Evolutionary conservation across 2,888 invertebrate genomes (phyloP), one percentile per base, ranked within the genome.

Genomic region (Parascotia fuliginaria): DNA sequence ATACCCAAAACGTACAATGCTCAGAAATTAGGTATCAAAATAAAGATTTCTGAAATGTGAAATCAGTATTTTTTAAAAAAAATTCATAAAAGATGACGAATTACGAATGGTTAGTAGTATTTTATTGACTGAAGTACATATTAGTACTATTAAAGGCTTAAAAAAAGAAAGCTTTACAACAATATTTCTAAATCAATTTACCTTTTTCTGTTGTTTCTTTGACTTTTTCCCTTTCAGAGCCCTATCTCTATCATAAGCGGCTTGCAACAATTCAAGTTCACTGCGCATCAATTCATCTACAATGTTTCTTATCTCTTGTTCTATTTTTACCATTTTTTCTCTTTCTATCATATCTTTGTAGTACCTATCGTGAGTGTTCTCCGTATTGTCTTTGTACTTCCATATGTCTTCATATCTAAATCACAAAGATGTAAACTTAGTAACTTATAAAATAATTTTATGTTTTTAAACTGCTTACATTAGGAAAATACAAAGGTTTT

Each of bases 321-420:
- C 97, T 52, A 98, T 95, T 82, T 96, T 96, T 0, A 93, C 89
- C 75, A 96, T 94, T 84, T 98, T 98, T 56, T 97, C 97, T 51
- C 95, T 93, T 73, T 96, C 95, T 65, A 98, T 96, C 89, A 98
- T 96, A 52, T 97, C 96, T 43, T 94, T 93, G 75, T 98, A 96
- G 67, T 96, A 95, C 15, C 93, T 93, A 79, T 98, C 98, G 40
- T 94, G 91, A 0, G 94, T 93, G 83, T 97, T 97, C 1, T 93
- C 89, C 0, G 92, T 86, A 73, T 98, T 97, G 65, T 97, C 96
- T 77, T 95, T 95, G 44, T 94, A 94, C 68, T 94, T 95, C 98
- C 98, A 98, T 15, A 95, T 93, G 55, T 96, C 97, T 78, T 96
- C 95, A 75, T 95, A 95, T 69, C 94, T 94, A 15, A 27, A 47